phyloP scores from a whole-genome alignment of 2,797 vertebrate genomes.

The Ceryle rudis region DNA sequence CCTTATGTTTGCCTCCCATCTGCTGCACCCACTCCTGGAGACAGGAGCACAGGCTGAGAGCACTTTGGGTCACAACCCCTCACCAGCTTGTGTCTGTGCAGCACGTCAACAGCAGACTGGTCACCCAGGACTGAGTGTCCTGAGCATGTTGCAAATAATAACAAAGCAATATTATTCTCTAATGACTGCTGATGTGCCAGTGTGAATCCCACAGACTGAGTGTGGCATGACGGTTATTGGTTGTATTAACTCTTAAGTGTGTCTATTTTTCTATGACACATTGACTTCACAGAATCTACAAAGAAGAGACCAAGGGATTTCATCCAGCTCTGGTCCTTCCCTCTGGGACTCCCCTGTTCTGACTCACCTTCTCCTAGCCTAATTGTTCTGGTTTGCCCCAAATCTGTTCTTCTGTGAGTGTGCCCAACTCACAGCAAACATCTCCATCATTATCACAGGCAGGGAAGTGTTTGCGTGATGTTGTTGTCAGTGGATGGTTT shows the following conservation, averaged over 20 bases:
- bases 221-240: neutral
- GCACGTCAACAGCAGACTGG: rapidly evolving
- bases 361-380: constrained; percentile 5
- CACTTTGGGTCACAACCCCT: neutral
- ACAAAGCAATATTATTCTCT: neutral
- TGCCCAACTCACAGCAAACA: neutral
- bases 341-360: neutral
- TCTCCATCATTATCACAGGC: neutral
- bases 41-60: rapidly evolving
- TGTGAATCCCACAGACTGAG: neutral
- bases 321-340: neutral
- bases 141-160: neutral
- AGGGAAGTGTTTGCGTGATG: neutral
- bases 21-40: neutral
- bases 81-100: neutral
- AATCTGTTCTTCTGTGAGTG: neutral
- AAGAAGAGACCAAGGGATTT: neutral
- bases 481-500: constrained; percentile 19
- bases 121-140: neutral
- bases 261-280: neutral
- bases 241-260: neutral
- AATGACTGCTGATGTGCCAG: neutral
- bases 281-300: neutral
- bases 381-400: neutral
- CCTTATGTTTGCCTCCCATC: neutral